phyloP scores from a whole-genome alignment of 2,888 invertebrate genomes.

The Lomographa bimaculata region DNA sequence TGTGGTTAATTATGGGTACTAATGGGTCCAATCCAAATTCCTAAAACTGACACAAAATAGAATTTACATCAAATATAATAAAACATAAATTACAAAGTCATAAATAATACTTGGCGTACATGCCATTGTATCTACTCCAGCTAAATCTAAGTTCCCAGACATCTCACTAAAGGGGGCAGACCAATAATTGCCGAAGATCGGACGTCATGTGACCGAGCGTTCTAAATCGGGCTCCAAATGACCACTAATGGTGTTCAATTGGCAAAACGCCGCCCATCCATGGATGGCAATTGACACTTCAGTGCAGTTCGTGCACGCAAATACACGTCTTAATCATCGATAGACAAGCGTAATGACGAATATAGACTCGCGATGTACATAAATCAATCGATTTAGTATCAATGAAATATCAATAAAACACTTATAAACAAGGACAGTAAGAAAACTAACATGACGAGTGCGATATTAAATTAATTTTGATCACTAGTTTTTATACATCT shows the following conservation, averaged over 20 bases:
- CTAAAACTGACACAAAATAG: too few species aligned
- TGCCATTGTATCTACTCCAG: too few species aligned
- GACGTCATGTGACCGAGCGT: conserved; percentile 14
- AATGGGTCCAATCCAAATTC: too few species aligned
- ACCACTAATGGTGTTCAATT: conserved; percentile 17
- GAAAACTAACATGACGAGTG: too few species aligned
- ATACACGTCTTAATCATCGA: not conserved
- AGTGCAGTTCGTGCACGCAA: conserved; percentile 10
- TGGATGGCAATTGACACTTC: conserved; percentile 14
- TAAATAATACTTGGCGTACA: too few species aligned
- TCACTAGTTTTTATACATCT: too few species aligned
- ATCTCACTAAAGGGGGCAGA: not conserved
- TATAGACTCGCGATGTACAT: not conserved
- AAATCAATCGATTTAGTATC: conserved; percentile 7
- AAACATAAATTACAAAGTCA: too few species aligned
- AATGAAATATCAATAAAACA: not conserved
- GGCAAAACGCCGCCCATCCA: conserved; percentile 5
- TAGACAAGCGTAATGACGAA: conserved; percentile 1
- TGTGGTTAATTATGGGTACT: too few species aligned
- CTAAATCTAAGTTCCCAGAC: not conserved
- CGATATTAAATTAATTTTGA: too few species aligned
- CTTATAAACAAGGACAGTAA: not conserved
- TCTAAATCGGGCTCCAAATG: conserved; percentile 17
- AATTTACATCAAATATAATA: too few species aligned
- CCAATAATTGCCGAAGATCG: conserved; percentile 3